phyloP scores from a whole-genome alignment of 2,113 vertebrate species.

The Eleginops maclovinus region DNA sequence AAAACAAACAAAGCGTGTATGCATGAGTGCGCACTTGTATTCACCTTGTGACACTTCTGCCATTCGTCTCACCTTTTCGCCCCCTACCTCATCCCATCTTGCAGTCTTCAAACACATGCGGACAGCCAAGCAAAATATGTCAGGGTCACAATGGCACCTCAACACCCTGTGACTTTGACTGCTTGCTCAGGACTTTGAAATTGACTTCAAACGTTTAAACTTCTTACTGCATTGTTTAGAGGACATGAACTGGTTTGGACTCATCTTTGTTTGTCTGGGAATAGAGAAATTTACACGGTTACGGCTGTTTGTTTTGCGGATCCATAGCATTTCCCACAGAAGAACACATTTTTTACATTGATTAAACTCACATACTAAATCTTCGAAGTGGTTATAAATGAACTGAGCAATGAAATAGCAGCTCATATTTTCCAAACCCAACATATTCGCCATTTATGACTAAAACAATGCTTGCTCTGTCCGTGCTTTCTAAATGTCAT shows the following conservation, averaged over 20 bases:
- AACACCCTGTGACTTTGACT: slow-evolving; percentile 60
- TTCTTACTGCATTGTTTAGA: slow-evolving; percentile 25
- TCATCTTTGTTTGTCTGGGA: not conserved
- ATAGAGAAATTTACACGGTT: slow-evolving; percentile 6
- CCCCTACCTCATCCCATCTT: slow-evolving; percentile 41
- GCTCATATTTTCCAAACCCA: slow-evolving; percentile 69
- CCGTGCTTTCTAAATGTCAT: slow-evolving; percentile 51
- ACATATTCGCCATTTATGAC: slow-evolving; percentile 46
- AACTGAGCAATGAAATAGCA: slow-evolving; percentile 45
- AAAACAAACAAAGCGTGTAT: slow-evolving; percentile 25
- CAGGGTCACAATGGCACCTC: slow-evolving; percentile 37
- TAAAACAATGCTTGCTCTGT: slow-evolving; percentile 73
- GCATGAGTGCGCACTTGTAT: slow-evolving; percentile 65
- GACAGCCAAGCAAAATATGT: slow-evolving; percentile 58
- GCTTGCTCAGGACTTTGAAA: slow-evolving; percentile 59
- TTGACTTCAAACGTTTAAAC: slow-evolving; percentile 49
- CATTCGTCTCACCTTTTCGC: slow-evolving; percentile 52
- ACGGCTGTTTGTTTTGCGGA: slow-evolving; percentile 5
- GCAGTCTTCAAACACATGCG: slow-evolving; percentile 47
- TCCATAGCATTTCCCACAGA: not conserved
- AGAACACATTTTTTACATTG: slow-evolving; percentile 13
- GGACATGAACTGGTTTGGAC: slow-evolving; percentile 1
- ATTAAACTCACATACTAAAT: slow-evolving; percentile 57
- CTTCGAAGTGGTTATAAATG: slow-evolving; percentile 41
- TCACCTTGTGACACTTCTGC: slow-evolving; percentile 60